A percentile compares a stretch with the other conserved stretches of the same genome.
These are phyloP conservation scores for Rhynchophorus ferrugineus DNA, from an alignment of 1,140 invertebrate species.

Conservation along the genomic window DNA sequence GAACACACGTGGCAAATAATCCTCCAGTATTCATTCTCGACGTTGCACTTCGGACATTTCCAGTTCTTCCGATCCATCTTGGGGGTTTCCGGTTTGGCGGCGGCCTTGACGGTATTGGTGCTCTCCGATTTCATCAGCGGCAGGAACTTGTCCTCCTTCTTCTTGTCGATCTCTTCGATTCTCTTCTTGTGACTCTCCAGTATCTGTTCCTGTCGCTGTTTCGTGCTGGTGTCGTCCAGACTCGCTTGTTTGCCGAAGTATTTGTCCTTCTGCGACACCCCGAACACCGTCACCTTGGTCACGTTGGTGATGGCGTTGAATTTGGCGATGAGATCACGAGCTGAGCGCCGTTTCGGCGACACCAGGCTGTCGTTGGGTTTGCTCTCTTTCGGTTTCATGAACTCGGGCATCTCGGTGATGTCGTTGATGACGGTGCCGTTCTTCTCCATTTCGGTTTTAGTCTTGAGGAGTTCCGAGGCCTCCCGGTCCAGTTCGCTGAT, in stretches of 20 bases:
- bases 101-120: constrained; percentile 26
- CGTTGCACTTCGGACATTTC: constrained; percentile 48
- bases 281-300: constrained; percentile 46
- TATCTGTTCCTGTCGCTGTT: constrained; percentile 26
- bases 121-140: constrained; percentile 36
- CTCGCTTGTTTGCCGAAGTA: constrained; percentile 31
- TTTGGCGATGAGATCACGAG: constrained; percentile 53
- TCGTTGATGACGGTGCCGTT: constrained; percentile 25
- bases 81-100: constrained; percentile 25
- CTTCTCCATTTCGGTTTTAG: constrained; percentile 33
- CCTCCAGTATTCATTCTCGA: constrained; percentile 50
- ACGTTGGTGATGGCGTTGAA: constrained; percentile 56
- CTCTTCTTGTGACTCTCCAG: constrained; percentile 29
- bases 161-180: constrained; percentile 32
- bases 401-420: constrained; percentile 38
- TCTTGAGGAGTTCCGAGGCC: constrained; percentile 64
- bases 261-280: constrained; percentile 29
- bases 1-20: constrained; percentile 50
- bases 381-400: constrained; percentile 32
- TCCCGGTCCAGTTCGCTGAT: constrained; percentile 74
- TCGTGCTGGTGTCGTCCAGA: constrained; percentile 22
- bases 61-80: constrained; percentile 40
- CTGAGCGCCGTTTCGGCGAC: constrained; percentile 42
- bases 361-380: constrained; percentile 38
- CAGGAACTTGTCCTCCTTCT: constrained; percentile 18